Percentiles rank a stretch among this genome's conserved stretches.
These are phyloP conservation scores for Nemoura dubitans DNA, from an alignment of 2,888 invertebrate species.

Conservation along the genomic window DNA sequence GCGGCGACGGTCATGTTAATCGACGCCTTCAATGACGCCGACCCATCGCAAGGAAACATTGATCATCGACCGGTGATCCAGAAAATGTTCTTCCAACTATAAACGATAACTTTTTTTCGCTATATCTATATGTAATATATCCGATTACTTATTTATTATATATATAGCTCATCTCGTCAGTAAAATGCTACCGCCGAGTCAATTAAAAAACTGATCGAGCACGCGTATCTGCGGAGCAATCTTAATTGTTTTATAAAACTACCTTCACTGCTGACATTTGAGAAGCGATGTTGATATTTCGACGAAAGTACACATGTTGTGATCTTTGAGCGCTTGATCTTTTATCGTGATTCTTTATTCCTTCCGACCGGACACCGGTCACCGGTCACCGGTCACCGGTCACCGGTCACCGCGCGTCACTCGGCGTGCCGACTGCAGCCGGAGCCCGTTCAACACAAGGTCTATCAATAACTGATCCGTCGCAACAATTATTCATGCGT, in stretches of 20 bases:
- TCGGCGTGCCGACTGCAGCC: background rate
- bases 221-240: background rate
- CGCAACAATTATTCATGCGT: no score
- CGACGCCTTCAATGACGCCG: background rate
- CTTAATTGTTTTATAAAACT: slow-evolving; percentile 1
- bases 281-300: background rate
- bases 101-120: background rate
- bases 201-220: background rate
- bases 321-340: slow-evolving; percentile 4
- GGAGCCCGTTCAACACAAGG: no score
- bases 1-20: background rate
- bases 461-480: background rate
- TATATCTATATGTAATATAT: background rate
- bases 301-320: slow-evolving; percentile 3
- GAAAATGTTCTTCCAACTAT: background rate
- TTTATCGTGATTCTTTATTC: background rate
- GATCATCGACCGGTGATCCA: background rate
- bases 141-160: background rate
- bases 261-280: background rate
- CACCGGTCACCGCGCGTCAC: background rate
- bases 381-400: no score
- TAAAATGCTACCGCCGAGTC: background rate
- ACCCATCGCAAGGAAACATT: background rate
- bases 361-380: background rate
- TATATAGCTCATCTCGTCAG: background rate